Base-by-base conservation (phyloP, 2,113 vertebrate genomes). In the Rhineura floridana region DNA sequence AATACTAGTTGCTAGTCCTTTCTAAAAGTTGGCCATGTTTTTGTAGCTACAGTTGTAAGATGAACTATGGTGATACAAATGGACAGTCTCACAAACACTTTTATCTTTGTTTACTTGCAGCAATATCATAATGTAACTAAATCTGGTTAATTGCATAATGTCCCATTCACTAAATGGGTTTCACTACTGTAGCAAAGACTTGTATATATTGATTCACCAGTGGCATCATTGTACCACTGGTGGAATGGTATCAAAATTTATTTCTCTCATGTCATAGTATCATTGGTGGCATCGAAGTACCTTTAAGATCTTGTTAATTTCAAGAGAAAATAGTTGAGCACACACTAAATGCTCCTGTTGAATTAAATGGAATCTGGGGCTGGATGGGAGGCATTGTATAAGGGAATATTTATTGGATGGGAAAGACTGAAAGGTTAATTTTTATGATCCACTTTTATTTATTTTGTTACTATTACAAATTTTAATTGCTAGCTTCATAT, bases 391-490 rank as follows among this genome's bases (percentile, higher is more conserved):
- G 2, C 30, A 48, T 5, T 39, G 33, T 28, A 36, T 44, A 28
- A 21, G 48, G 25, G 62, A 36, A 73, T 2, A 48, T 48, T 77
- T 78, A 48, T 62, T 75, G 4, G 42, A 36, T 52, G 9, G 42
- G 39, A 25, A 75, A 25, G 30, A 19, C 33, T 62, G 55, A 46
- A 55, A 87, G 48, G n/a, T 48, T 52, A 8, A 33, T 39, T 82
- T 59, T 82, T 63, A 82, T 48, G 76, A 48, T 48, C 6, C 33
- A 30, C 48, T 48, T 17, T 48, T 46, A n/a, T 62, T 81, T 62
- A 72, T 87, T 73, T 81, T 87, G 46, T 69, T 87, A 23, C 17
- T 21, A 42, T 65, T 83, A 17, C 65, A 83, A 88, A 88, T 42
- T 63, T 88, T 39, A 65, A 88, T 83, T 77, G 59, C 52, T 48